A percentile compares a stretch with the other conserved stretches of the same genome.
These are phyloP conservation scores for Caradrina clavipalpis DNA, from an alignment of 2,888 invertebrate genomes.

Conservation along the genomic window DNA sequence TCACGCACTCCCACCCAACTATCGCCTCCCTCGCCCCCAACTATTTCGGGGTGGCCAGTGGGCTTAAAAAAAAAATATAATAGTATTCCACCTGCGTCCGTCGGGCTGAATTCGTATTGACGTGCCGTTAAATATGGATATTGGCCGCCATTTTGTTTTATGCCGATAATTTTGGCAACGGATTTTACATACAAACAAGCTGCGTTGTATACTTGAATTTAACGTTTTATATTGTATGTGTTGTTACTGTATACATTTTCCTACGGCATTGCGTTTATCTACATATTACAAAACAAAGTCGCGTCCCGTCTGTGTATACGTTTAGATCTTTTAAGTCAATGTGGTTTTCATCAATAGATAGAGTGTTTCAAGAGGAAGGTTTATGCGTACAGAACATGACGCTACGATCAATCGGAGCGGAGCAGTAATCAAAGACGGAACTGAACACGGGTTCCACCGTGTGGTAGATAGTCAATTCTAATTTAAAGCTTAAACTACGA, in stretches of 20 bases:
- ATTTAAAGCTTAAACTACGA: neutral
- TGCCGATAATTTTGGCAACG: conserved; percentile 68
- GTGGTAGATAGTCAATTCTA: neutral
- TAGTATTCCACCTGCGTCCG: conserved; percentile 88
- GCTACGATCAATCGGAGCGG: no score
- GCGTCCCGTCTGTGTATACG: no score
- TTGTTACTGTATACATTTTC: conserved; percentile 6
- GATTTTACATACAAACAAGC: conserved; percentile 62
- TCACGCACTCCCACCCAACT: conserved; percentile 84
- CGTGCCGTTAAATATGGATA: conserved; percentile 83
- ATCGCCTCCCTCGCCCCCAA: conserved; percentile 81
- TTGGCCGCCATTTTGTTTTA: conserved; percentile 86
- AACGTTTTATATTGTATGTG: conserved; percentile 34
- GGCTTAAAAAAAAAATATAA: conserved; percentile 87
- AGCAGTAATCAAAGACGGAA: no score
- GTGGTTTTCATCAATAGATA: no score
- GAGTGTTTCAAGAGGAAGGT: no score
- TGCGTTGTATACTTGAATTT: conserved; percentile 42
- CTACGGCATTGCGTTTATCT: no score
- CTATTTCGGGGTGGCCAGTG: conserved; percentile 88
- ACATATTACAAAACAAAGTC: no score
- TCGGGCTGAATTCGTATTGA: conserved; percentile 85
- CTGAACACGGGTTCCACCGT: no score
- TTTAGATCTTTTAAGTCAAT: no score
- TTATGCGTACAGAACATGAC: no score